Percentiles rank a stretch among this genome's conserved stretches.
phyloP scores from a whole-genome alignment of 2,113 vertebrate species.

The Callithrix jacchus region DNA sequence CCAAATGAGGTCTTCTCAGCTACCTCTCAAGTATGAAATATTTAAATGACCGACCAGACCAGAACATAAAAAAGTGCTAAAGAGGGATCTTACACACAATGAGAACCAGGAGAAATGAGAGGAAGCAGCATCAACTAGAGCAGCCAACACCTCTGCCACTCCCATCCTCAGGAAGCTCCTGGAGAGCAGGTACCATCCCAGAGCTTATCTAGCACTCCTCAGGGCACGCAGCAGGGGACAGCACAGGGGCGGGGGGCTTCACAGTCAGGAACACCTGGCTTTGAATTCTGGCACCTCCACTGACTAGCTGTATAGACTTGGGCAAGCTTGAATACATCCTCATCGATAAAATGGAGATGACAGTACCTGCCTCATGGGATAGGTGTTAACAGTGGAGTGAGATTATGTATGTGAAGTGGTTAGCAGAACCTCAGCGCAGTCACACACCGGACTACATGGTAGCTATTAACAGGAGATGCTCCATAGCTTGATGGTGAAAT shows the following conservation, averaged over 20 bases:
- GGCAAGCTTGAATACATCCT: not conserved
- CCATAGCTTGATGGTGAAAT: not conserved
- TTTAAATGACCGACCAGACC: not conserved
- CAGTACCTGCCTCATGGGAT: not conserved
- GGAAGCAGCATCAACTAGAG: not conserved
- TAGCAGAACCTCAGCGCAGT: not conserved
- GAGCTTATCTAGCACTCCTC: not conserved
- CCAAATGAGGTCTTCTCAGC: not conserved
- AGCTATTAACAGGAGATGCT: not conserved
- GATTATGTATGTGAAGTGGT: not conserved
- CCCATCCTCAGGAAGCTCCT: not conserved
- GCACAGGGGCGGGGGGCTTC: not conserved
- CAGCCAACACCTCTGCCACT: not conserved
- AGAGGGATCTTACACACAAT: not conserved
- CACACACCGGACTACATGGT: not conserved
- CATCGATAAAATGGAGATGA: not conserved
- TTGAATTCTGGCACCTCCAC: not conserved
- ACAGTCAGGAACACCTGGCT: not conserved
- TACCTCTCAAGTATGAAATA: not conserved
- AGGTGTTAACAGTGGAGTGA: not conserved
- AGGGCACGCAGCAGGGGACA: not conserved
- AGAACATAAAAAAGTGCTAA: not conserved
- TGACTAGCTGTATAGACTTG: not conserved
- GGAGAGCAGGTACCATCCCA: not conserved
- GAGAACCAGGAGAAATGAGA: not conserved